These are phyloP conservation scores for Drosophila fulvimacula DNA, from an alignment of 2,888 invertebrate species.

Conservation along the genomic window DNA sequence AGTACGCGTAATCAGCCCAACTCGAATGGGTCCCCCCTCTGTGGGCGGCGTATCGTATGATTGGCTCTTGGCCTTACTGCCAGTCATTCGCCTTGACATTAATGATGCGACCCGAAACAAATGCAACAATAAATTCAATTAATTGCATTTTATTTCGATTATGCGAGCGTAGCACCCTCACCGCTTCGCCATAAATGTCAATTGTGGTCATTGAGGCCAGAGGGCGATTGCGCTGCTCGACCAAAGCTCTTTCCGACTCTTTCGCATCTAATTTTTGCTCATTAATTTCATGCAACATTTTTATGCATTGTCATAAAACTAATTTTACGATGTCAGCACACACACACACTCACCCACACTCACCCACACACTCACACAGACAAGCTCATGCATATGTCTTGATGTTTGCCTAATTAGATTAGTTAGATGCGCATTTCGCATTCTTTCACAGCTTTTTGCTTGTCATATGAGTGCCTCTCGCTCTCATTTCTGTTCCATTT, in stretches of 20 bases:
- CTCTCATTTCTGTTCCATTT: no score
- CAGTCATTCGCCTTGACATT: constrained; percentile 48
- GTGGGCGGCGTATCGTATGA: constrained; percentile 20
- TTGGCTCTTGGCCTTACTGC: constrained; percentile 38
- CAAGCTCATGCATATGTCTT: constrained; percentile 9
- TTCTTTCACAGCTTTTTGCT: constrained; percentile 39
- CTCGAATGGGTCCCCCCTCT: background rate
- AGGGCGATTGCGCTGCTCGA: background rate
- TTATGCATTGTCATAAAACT: constrained; percentile 81
- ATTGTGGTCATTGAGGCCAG: constrained; percentile 59
- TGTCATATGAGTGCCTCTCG: constrained; percentile 18
- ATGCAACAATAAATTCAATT: constrained; percentile 79
- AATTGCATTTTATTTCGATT: constrained; percentile 80
- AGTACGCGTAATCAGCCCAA: constrained; percentile 16
- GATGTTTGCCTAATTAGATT: constrained; percentile 75
- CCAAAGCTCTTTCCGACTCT: constrained; percentile 16
- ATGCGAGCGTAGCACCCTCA: constrained; percentile 26
- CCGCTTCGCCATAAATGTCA: constrained; percentile 62
- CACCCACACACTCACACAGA: constrained; percentile 13
- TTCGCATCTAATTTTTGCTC: constrained; percentile 73
- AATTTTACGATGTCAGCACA: constrained; percentile 67
- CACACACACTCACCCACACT: constrained; percentile 20
- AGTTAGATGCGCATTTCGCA: constrained; percentile 65
- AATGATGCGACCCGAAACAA: constrained; percentile 54
- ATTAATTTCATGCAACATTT: constrained; percentile 79